Percentiles rank a stretch among this genome's conserved stretches.
Evolutionary conservation across 2,797 vertebrate species (phyloP).

Genomic region (Pipistrellus nathusii): DNA sequence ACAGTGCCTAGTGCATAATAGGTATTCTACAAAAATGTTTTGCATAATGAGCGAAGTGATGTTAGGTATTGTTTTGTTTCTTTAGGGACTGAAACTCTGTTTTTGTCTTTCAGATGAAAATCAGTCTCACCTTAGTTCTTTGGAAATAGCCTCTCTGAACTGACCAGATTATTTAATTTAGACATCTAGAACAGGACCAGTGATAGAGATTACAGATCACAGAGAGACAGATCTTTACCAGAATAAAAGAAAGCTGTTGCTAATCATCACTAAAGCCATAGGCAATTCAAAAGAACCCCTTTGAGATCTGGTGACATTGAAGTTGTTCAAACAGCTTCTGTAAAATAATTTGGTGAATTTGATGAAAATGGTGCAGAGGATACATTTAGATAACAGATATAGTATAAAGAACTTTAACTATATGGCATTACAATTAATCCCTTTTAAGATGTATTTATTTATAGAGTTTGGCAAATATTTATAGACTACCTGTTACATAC

Average conservation of each 20-base stretch:
- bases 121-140: not conserved
- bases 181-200: not conserved
- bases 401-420: not conserved
- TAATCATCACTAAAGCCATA: not conserved
- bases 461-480: not conserved
- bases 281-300: slow-evolving; percentile 27
- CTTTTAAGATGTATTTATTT: slow-evolving; percentile 39
- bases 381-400: slow-evolving; percentile 1
- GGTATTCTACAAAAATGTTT: not conserved
- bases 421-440: not conserved
- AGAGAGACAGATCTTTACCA: not conserved
- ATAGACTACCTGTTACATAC: not conserved
- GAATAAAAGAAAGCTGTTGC: slow-evolving; percentile 40
- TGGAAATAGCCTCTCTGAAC: slow-evolving; percentile 48
- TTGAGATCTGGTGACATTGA: not conserved
- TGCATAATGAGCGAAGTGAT: not conserved
- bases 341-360: slow-evolving; percentile 5
- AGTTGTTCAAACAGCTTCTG: slow-evolving; percentile 6
- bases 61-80: not conserved
- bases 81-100: not conserved
- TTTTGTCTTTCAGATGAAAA: slow-evolving; percentile 19
- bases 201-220: not conserved
- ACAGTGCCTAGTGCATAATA: not conserved
- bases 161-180: slow-evolving; percentile 44
- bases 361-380: not conserved